A percentile compares a stretch with the other conserved stretches of the same genome.
Conservation (phyloP, 2,113 vertebrate species). For the Hylia prasina region DNA sequence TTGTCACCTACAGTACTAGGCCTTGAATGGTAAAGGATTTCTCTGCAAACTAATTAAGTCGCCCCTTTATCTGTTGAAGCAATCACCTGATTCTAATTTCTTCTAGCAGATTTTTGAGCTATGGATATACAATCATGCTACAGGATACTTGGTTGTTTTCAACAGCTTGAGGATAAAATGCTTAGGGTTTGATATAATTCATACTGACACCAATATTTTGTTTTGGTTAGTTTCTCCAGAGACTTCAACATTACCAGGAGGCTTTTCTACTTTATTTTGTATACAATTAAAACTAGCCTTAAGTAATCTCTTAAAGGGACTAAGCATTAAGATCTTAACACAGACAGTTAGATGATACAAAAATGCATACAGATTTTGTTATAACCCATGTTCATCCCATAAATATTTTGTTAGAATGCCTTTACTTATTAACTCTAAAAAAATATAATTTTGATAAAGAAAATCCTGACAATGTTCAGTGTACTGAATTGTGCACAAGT, state of each 20-base stretch:
- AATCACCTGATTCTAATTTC: neutral
- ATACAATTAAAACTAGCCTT: neutral
- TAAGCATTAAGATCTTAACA: neutral
- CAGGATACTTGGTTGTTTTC: neutral
- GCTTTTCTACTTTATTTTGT: neutral
- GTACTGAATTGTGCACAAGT: neutral
- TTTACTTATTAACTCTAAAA: neutral
- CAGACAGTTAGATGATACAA: neutral
- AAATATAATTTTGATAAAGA: neutral
- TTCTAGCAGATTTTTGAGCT: neutral
- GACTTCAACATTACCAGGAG: neutral
- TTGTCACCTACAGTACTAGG: neutral
- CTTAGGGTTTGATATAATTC: neutral
- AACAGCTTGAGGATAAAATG: neutral
- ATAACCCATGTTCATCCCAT: neutral
- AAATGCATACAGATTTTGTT: neutral
- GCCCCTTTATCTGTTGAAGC: neutral
- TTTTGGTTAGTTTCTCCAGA: neutral
- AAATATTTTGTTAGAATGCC: neutral
- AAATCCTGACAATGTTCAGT: neutral
- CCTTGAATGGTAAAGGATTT: neutral
- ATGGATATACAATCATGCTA: neutral
- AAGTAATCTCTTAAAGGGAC: neutral
- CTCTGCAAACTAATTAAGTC: neutral
- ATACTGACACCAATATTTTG: neutral